These are phyloP conservation scores for Drosophila anomelani DNA, from an alignment of 2,888 invertebrate species.

Conservation along the genomic window DNA sequence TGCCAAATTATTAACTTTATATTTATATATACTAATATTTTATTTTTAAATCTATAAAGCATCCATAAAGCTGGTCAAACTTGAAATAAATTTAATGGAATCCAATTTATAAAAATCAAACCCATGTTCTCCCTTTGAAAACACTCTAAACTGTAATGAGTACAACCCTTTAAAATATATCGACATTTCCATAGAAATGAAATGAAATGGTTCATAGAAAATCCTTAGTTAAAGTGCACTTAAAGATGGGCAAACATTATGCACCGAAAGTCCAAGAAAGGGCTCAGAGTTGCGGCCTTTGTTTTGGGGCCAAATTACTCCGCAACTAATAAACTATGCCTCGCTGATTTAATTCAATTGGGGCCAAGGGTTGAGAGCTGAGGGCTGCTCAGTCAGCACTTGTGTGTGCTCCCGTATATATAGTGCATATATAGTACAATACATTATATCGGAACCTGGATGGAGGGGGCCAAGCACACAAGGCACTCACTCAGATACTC, in stretches of 20 bases:
- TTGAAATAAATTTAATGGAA: too few species aligned
- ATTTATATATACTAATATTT: too few species aligned
- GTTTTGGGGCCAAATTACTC: constrained; percentile 24
- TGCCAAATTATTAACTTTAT: too few species aligned
- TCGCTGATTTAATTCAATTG: constrained; percentile 50
- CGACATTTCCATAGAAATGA: not conserved
- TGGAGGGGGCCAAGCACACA: constrained; percentile 16
- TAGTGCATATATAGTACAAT: constrained; percentile 39
- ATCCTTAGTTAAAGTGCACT: constrained; percentile 17
- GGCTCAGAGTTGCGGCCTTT: not conserved
- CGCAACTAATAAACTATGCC: constrained; percentile 58
- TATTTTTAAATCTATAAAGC: too few species aligned
- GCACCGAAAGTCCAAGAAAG: constrained; percentile 1
- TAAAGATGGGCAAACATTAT: constrained; percentile 7
- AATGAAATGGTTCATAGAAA: constrained; percentile 4
- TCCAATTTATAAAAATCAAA: too few species aligned
- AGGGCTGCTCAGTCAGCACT: constrained; percentile 8
- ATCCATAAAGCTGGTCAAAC: too few species aligned
- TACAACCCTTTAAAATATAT: constrained; percentile 10
- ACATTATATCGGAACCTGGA: constrained; percentile 63
- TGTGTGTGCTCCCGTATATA: not conserved
- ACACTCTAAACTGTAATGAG: constrained; percentile 2
- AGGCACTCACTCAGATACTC: constrained; percentile 3
- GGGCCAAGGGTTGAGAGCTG: constrained; percentile 15
- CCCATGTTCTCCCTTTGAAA: not conserved